phyloP scores from a whole-genome alignment of 2,113 vertebrate genomes.

The Serilophus lunatus region DNA sequence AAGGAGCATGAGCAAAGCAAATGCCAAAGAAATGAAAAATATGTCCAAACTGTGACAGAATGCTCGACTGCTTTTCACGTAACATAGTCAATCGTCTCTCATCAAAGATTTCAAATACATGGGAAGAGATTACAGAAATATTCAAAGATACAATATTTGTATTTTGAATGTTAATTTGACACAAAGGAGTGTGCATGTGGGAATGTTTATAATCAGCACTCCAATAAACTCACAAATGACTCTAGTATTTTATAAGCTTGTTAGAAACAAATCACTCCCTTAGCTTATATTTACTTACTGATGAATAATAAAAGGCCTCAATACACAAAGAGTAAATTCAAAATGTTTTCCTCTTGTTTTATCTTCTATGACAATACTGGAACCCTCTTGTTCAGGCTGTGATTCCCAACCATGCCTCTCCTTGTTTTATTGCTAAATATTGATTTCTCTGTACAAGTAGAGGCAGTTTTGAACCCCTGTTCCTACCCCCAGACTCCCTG shows the following conservation, averaged over 20 bases:
- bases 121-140: slow-evolving; percentile 62
- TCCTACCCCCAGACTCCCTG: not conserved
- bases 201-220: slow-evolving; percentile 91
- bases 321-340: slow-evolving; percentile 75
- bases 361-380: slow-evolving; percentile 28
- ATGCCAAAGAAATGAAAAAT: slow-evolving; percentile 14
- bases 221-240: slow-evolving; percentile 89
- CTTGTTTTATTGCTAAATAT: not conserved
- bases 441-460: not conserved
- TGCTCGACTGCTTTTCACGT: not conserved
- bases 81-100: not conserved
- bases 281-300: slow-evolving; percentile 86
- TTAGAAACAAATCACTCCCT: slow-evolving; percentile 85
- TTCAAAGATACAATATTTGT: slow-evolving; percentile 84
- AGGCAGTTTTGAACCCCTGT: not conserved
- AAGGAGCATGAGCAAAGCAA: slow-evolving; percentile 22
- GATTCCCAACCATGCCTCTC: not conserved
- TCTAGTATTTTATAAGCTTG: slow-evolving; percentile 88
- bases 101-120: slow-evolving; percentile 32
- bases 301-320: slow-evolving; percentile 82
- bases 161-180: slow-evolving; percentile 96
- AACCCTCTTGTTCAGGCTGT: not conserved
- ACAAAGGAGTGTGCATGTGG: slow-evolving; percentile 89
- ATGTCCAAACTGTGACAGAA: not conserved
- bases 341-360: slow-evolving; percentile 64